These are phyloP conservation scores for Enteromius afrohamiltoni DNA, from an alignment of 2,797 vertebrate genomes.

Conservation along the genomic window DNA sequence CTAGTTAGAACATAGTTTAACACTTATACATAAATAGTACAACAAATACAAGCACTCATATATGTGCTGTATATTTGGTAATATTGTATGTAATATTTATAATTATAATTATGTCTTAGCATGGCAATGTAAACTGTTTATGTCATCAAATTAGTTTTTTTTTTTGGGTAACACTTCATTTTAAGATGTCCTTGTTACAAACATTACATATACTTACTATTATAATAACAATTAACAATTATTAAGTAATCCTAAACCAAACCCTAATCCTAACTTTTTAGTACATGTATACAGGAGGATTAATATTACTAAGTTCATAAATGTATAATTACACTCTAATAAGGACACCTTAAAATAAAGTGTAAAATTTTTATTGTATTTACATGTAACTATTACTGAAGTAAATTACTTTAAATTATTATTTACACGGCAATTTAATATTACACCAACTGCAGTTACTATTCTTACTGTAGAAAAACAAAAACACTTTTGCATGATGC, in stretches of 20 bases:
- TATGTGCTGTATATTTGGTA: not conserved
- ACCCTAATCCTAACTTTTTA: not conserved
- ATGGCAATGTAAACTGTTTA: not conserved
- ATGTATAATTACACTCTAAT: not conserved
- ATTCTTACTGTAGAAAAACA: not conserved
- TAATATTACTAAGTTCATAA: not conserved
- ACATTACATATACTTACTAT: not conserved
- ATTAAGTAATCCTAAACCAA: not conserved
- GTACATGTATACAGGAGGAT: not conserved
- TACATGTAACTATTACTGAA: not conserved
- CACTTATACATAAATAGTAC: not conserved
- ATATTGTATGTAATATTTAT: not conserved
- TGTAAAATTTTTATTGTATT: not conserved
- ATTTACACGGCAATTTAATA: not conserved
- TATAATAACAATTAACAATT: not conserved
- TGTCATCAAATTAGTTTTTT: not conserved
- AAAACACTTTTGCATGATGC: constrained; percentile 3
- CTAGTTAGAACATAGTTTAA: not conserved
- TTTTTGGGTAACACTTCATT: not conserved
- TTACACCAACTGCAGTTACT: not conserved
- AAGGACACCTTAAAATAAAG: not conserved
- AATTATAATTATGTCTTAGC: not conserved
- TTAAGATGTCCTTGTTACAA: not conserved
- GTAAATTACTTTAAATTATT: not conserved
- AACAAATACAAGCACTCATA: not conserved